phyloP scores from a whole-genome alignment of 2,888 invertebrate genomes.

The Lasioglossum villosulum region DNA sequence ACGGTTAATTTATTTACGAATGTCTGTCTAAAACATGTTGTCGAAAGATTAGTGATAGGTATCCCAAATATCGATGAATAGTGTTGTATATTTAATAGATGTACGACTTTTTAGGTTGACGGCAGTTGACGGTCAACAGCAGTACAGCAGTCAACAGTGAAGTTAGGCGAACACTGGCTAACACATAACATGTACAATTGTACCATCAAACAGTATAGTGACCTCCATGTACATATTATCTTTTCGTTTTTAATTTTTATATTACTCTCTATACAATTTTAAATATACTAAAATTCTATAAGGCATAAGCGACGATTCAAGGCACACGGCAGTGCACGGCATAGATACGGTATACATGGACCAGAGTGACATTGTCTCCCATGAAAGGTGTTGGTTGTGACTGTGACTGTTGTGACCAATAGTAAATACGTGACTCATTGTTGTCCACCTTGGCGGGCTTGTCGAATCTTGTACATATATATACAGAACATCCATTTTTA shows the following conservation, averaged over 20 bases:
- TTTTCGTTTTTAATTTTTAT: neutral
- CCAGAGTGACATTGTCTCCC: too few relatives aligned
- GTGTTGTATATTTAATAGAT: constrained; percentile 17
- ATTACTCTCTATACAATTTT: neutral
- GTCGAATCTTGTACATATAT: constrained; percentile 47
- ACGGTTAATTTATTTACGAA: constrained; percentile 51
- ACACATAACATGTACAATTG: neutral
- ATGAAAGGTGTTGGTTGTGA: too few relatives aligned
- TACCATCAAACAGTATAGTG: constrained; percentile 26
- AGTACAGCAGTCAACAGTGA: constrained; percentile 43
- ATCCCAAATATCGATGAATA: constrained; percentile 53
- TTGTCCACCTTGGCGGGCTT: constrained; percentile 65
- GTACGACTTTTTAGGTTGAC: constrained; percentile 60
- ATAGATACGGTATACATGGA: too few relatives aligned
- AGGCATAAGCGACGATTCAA: neutral
- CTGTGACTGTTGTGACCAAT: too few relatives aligned
- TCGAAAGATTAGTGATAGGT: constrained; percentile 35
- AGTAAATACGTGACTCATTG: constrained; percentile 74
- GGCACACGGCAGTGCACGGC: too few relatives aligned
- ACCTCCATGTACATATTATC: constrained; percentile 31
- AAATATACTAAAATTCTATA: neutral
- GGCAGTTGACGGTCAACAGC: too few relatives aligned
- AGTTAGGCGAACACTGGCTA: constrained; percentile 32
- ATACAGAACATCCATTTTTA: too few relatives aligned
- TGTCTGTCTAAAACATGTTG: constrained; percentile 26